Percentiles rank a stretch among this genome's conserved stretches.
phyloP scores from a whole-genome alignment of 2,797 vertebrate genomes.

The Cyclura pinguis region DNA sequence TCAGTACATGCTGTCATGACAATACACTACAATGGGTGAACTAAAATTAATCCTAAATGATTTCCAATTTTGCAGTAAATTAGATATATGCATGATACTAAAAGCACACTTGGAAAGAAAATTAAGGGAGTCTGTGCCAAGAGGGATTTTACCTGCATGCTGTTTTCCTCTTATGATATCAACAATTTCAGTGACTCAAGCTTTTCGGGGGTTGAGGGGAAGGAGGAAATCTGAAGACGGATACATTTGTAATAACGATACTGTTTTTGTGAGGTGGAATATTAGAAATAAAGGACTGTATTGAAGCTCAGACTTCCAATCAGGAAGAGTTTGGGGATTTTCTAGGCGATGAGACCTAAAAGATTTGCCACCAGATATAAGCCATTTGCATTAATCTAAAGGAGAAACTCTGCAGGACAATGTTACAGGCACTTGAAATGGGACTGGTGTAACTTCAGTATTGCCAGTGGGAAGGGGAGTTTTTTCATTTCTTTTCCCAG shows the following conservation, averaged over 20 bases:
- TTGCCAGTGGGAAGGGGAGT: too few species aligned
- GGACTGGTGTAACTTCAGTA: background rate
- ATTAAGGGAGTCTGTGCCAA: slow-evolving; percentile 35
- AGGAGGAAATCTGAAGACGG: slow-evolving; percentile 4
- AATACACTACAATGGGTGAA: slow-evolving; percentile 37
- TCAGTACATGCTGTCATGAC: background rate
- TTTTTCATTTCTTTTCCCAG: background rate
- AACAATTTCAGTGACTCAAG: background rate
- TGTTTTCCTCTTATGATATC: slow-evolving; percentile 39
- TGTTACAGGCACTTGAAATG: background rate
- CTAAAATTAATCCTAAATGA: slow-evolving; percentile 38
- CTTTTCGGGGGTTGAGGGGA: background rate
- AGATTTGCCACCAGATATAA: background rate
- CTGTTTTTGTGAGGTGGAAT: background rate
- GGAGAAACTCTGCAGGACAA: background rate
- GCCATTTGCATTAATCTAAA: background rate
- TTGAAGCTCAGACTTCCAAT: too few species aligned
- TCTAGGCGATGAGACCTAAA: too few species aligned
- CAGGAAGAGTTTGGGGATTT: too few species aligned
- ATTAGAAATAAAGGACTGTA: background rate
- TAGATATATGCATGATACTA: slow-evolving; percentile 1
- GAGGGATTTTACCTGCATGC: background rate
- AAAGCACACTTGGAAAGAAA: slow-evolving; percentile 41
- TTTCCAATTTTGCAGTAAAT: slow-evolving; percentile 34
- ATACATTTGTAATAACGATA: background rate